Percentiles rank a stretch among this genome's conserved stretches.
phyloP scores from a whole-genome alignment of 2,797 vertebrate genomes.

The Morelia viridis region DNA sequence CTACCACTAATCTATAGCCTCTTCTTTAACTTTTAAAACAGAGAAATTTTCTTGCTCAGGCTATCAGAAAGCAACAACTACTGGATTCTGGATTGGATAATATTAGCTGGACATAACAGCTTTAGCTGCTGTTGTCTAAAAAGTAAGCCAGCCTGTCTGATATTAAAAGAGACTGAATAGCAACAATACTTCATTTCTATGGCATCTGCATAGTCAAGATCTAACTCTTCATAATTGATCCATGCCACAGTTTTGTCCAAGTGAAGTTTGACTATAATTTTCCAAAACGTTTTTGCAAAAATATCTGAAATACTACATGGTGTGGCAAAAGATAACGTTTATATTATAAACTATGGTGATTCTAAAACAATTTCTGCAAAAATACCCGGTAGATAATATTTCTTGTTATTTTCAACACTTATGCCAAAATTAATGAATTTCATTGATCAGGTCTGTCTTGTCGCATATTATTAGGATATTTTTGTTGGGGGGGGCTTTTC shows the following conservation, averaged over 20 bases:
- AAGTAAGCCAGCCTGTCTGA: neutral
- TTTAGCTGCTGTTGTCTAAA: neutral
- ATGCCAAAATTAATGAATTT: constrained; percentile 64
- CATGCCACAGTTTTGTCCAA: neutral
- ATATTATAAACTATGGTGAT: constrained; percentile 25
- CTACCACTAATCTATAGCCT: neutral
- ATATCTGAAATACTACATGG: constrained; percentile 28
- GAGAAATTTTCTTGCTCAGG: neutral
- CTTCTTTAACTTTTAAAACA: neutral
- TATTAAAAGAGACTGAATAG: neutral
- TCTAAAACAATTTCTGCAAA: constrained; percentile 24
- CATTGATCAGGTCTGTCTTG: constrained; percentile 53
- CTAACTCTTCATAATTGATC: neutral
- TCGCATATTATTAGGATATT: constrained; percentile 50
- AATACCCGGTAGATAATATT: constrained; percentile 50
- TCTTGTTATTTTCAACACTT: constrained; percentile 45
- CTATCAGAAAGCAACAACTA: neutral
- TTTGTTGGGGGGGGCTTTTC: constrained; percentile 28
- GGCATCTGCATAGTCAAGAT: neutral
- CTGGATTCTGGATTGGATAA: neutral
- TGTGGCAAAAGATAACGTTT: constrained; percentile 40
- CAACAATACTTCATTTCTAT: neutral
- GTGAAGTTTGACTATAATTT: constrained; percentile 22
- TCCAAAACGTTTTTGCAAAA: constrained; percentile 43
- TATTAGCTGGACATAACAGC: neutral